Conservation (phyloP, 2,888 invertebrate species). For the Acrobeloides nanus region DNA sequence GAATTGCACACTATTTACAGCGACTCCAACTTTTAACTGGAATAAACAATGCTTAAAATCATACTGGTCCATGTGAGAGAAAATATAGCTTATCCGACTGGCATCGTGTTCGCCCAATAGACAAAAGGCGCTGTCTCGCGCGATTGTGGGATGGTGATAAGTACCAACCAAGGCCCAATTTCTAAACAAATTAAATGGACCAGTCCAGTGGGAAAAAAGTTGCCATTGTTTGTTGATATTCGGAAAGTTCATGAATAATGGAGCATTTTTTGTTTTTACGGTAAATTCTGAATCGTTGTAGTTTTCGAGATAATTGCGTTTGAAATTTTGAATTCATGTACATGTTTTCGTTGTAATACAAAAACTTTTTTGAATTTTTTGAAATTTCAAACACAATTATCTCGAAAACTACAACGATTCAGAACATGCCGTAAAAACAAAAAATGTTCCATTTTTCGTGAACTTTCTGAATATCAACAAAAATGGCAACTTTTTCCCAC, state of each 20-base stretch:
- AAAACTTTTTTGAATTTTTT: not conserved
- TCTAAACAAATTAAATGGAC: no score
- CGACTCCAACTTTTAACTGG: conserved; percentile 39
- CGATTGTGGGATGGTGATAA: conserved; percentile 44
- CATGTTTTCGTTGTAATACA: conserved; percentile 3
- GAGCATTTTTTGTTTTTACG: no score
- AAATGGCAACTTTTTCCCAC: no score
- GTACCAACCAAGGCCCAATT: conserved; percentile 35
- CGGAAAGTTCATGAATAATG: no score
- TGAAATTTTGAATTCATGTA: not conserved
- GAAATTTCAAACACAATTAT: not conserved
- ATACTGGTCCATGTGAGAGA: conserved; percentile 47
- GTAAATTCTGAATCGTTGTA: no score
- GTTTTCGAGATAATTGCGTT: no score
- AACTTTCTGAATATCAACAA: no score
- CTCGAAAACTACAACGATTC: not conserved
- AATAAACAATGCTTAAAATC: conserved; percentile 35
- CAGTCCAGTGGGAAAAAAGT: no score
- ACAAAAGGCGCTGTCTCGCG: conserved; percentile 41
- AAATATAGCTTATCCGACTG: conserved; percentile 45
- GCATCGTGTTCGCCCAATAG: conserved; percentile 47
- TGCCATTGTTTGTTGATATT: no score
- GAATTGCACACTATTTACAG: conserved; percentile 49
- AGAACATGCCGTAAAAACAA: not conserved
- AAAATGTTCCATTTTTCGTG: no score